phyloP scores from a whole-genome alignment of 2,888 invertebrate species.

The Mythimna vitellina region DNA sequence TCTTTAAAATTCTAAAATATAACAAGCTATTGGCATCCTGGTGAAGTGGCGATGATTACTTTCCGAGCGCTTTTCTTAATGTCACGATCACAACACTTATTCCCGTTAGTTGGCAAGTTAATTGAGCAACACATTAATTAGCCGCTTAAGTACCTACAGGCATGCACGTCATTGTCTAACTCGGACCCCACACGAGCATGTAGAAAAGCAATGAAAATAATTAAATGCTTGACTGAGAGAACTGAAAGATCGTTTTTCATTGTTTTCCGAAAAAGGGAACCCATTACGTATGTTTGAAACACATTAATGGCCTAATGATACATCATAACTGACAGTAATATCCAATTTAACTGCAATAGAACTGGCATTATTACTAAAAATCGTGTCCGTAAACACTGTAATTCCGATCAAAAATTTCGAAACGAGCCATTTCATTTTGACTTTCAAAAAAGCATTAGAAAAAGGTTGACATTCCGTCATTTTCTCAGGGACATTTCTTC shows the following conservation, averaged over 20 bases:
- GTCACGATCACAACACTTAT: not conserved
- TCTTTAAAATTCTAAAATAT: too few relatives aligned
- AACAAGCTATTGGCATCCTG: too few relatives aligned
- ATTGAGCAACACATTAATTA: slow-evolving; percentile 4
- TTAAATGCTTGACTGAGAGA: slow-evolving; percentile 7
- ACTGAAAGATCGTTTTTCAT: slow-evolving; percentile 20
- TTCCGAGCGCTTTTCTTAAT: not conserved
- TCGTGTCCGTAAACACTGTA: slow-evolving; percentile 78
- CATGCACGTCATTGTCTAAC: not conserved
- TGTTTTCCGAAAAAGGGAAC: slow-evolving; percentile 41
- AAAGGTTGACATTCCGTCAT: slow-evolving; percentile 88
- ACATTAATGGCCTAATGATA: slow-evolving; percentile 65
- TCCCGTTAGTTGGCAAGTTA: not conserved
- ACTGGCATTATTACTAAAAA: slow-evolving; percentile 72
- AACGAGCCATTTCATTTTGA: slow-evolving; percentile 81
- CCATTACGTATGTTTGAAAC: slow-evolving; percentile 60
- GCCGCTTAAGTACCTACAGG: not conserved
- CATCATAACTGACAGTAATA: slow-evolving; percentile 70
- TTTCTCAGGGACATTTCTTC: slow-evolving; percentile 90
- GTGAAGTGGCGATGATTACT: too few relatives aligned
- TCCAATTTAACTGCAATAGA: slow-evolving; percentile 72
- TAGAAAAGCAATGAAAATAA: slow-evolving; percentile 26
- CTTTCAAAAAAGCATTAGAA: slow-evolving; percentile 77
- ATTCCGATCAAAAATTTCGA: slow-evolving; percentile 76
- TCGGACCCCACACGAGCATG: slow-evolving; percentile 13